Percentiles rank a stretch among this genome's conserved stretches.
phyloP scores from a whole-genome alignment of 2,797 vertebrate genomes.

The Sylvia borin region DNA sequence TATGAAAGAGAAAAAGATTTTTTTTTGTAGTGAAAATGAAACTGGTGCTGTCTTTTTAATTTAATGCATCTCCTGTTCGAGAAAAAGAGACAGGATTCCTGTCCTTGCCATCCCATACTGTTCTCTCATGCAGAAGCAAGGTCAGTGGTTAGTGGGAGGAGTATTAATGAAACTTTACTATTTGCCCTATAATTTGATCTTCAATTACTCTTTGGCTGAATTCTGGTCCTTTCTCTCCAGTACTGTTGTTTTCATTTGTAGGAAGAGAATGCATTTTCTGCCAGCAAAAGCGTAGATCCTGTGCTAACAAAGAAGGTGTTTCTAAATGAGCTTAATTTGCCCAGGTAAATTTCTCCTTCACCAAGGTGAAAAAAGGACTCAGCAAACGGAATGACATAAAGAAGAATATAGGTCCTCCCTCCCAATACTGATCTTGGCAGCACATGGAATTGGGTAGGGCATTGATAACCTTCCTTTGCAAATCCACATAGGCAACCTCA shows the following conservation, averaged over 20 bases:
- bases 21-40: background rate
- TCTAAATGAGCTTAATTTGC: background rate
- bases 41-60: background rate
- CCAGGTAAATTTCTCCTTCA: background rate
- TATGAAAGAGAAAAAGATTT: background rate
- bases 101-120: background rate
- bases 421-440: background rate
- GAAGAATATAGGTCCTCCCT: background rate
- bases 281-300: background rate
- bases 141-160: background rate
- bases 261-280: background rate
- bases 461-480: background rate
- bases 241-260: background rate
- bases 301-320: background rate
- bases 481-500: slow-evolving; percentile 3
- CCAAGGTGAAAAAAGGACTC: background rate
- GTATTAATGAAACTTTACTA: background rate
- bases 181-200: slow-evolving; percentile 2
- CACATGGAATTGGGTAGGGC: background rate
- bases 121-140: background rate
- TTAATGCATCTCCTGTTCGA: background rate
- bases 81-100: background rate
- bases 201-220: background rate
- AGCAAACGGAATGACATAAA: background rate
- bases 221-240: background rate